phyloP scores from a whole-genome alignment of 2,797 vertebrate genomes.

The Euthynnus affinis region DNA sequence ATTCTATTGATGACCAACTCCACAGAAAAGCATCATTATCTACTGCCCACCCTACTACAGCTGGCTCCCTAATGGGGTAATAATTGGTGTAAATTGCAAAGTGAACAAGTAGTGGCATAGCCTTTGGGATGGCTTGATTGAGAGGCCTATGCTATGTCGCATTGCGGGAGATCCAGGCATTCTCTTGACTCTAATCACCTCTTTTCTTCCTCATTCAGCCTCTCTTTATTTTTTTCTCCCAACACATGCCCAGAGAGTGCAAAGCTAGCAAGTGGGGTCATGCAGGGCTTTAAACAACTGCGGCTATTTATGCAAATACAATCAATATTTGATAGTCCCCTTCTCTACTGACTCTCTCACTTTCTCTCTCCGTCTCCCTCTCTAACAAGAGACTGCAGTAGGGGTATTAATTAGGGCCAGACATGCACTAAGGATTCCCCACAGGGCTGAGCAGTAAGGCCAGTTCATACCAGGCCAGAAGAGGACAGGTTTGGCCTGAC shows the following conservation, averaged over 20 bases:
- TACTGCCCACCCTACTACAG: conserved; percentile 47
- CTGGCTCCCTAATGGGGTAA: conserved; percentile 58
- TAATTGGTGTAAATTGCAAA: conserved; percentile 76
- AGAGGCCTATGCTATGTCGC: conserved; percentile 67
- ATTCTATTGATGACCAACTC: conserved; percentile 61
- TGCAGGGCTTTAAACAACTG: conserved; percentile 73
- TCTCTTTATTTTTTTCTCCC: conserved; percentile 48
- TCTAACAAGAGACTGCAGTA: conserved; percentile 75
- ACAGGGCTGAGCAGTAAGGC: conserved; percentile 55
- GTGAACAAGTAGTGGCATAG: conserved; percentile 52
- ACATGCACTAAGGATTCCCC: conserved; percentile 71
- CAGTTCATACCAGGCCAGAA: conserved; percentile 66
- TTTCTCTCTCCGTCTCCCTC: conserved; percentile 51
- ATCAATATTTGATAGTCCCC: conserved; percentile 78
- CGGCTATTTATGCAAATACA: conserved; percentile 80
- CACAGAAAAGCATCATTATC: conserved; percentile 59
- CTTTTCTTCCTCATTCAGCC: conserved; percentile 48
- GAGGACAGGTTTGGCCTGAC: conserved; percentile 57
- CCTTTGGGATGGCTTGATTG: conserved; percentile 70
- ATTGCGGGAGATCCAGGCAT: conserved; percentile 70
- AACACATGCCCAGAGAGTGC: conserved; percentile 35
- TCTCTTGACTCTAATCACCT: conserved; percentile 63
- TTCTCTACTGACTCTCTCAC: conserved; percentile 32
- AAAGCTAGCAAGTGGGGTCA: conserved; percentile 68
- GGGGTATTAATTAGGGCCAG: conserved; percentile 78